Base-by-base conservation (phyloP, 2,797 vertebrate species). In the Characodon lateralis region DNA sequence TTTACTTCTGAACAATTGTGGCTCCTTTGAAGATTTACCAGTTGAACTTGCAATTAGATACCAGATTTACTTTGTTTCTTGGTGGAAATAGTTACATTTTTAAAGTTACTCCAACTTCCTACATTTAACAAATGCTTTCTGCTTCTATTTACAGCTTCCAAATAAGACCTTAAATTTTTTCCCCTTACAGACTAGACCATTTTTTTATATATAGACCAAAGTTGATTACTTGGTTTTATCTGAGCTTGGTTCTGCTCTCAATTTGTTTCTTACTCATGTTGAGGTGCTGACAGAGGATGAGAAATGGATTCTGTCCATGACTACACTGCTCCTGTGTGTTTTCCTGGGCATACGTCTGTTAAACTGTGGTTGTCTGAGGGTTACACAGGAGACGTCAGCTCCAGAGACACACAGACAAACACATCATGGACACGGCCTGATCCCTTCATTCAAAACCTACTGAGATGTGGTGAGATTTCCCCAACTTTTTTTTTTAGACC, bases 361-460 rank as follows among this genome's bases (percentile, higher is more conserved):
- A 90, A 90, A 89, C 86, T 91, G 89, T 88, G 91, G 89, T 89
- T 68, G 89, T 90, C 90, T 91, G 85, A 88, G 83, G 76, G 84
- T 89, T 77, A 77, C 78, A 77, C 80, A 81, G 79, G 72, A 86
- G 14, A 90, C 84, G 81, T 92, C 83, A 83, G 83, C 82, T 74
- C 71, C 26, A 73, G 46, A 89, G 69, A 91, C 74, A 51, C 79
- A 75, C 77, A 41, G 66, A 80, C 80, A 41, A 70, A 80, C 80
- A 48, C 69, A 79, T 79, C 71, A 65, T 6, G 74, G 73, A 87
- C 75, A 70, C 69, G 68, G 83, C 56, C 78, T 79, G 77, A 89
- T 84, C 77, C 72, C 74, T 85, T 41, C 74, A 48, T 85, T 81
- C 22, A 12, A 87, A 89, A 78, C 80, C 74, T 70, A 53, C 82